Conservation (phyloP, 2,797 vertebrate genomes). For the Zalophus californianus region DNA sequence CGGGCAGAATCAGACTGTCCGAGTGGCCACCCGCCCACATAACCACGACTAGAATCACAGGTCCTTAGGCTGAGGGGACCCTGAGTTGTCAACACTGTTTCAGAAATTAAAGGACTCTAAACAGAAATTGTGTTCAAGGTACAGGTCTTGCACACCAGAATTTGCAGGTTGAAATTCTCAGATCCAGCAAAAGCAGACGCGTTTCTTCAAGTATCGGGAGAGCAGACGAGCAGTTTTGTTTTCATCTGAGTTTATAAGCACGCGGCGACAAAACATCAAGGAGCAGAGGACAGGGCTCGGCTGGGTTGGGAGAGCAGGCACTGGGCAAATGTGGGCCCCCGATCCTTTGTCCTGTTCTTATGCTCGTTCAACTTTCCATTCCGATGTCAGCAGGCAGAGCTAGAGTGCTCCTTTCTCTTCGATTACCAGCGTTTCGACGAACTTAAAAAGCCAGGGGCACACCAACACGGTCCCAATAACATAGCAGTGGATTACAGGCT, state of each 20-base stretch:
- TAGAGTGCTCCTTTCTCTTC: too few species aligned
- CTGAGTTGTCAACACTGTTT: not conserved
- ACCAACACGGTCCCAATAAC: not conserved
- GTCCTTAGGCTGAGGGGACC: not conserved
- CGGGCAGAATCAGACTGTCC: not conserved
- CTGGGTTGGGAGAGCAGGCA: not conserved
- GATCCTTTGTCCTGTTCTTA: not conserved
- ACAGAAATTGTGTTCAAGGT: not conserved
- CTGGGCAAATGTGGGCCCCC: not conserved
- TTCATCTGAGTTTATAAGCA: not conserved
- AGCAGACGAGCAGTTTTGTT: not conserved
- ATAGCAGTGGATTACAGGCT: not conserved
- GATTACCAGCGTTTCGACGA: not conserved
- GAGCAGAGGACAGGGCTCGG: not conserved
- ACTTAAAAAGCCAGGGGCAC: not conserved
- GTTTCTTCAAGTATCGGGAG: not conserved
- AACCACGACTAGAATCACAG: not conserved
- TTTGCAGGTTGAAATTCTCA: too few species aligned
- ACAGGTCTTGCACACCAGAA: not conserved
- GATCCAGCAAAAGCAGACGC: not conserved
- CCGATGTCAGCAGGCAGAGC: not conserved
- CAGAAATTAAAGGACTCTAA: not conserved
- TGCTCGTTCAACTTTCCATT: not conserved
- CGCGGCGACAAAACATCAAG: not conserved
- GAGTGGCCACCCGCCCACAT: not conserved